Percentiles rank a stretch among this genome's conserved stretches.
Conservation (phyloP, 2,888 invertebrate genomes). For the Caenorhabditis uteleia region DNA sequence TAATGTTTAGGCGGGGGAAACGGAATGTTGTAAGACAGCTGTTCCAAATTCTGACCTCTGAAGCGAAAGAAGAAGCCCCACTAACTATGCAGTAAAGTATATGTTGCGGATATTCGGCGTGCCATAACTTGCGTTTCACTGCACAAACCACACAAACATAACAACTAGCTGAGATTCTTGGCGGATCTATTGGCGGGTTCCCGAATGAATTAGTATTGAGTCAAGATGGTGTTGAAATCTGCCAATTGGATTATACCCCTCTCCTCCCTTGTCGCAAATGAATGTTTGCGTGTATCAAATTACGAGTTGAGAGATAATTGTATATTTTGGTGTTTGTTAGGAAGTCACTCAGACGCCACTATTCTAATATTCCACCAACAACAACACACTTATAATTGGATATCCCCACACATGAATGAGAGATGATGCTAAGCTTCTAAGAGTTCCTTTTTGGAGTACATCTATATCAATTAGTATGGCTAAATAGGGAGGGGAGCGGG, state of each 20-base stretch:
- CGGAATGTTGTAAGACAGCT: too few species aligned
- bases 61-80: constrained; percentile 39
- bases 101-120: constrained; percentile 31
- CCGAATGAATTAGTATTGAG: too few species aligned
- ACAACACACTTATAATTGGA: constrained; percentile 30
- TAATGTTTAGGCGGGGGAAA: not conserved
- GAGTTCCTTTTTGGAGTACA: too few species aligned
- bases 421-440: too few species aligned
- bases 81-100: constrained; percentile 45
- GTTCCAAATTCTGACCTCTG: constrained; percentile 36
- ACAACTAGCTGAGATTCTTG: not conserved
- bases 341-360: constrained; percentile 11
- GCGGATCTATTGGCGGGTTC: constrained; percentile 14
- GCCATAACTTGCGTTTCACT: constrained; percentile 32
- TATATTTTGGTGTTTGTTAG: constrained; percentile 37
- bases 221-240: constrained; percentile 23
- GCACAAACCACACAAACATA: constrained; percentile 10
- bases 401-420: too few species aligned
- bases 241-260: too few species aligned
- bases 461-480: too few species aligned
- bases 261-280: too few species aligned
- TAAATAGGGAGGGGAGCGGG: too few species aligned
- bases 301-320: constrained; percentile 39
- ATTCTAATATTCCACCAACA: constrained; percentile 10
- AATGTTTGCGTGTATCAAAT: constrained; percentile 35